These are phyloP conservation scores for Lutraria rhynchaena DNA, from an alignment of 1,140 invertebrate species.

Conservation along the genomic window DNA sequence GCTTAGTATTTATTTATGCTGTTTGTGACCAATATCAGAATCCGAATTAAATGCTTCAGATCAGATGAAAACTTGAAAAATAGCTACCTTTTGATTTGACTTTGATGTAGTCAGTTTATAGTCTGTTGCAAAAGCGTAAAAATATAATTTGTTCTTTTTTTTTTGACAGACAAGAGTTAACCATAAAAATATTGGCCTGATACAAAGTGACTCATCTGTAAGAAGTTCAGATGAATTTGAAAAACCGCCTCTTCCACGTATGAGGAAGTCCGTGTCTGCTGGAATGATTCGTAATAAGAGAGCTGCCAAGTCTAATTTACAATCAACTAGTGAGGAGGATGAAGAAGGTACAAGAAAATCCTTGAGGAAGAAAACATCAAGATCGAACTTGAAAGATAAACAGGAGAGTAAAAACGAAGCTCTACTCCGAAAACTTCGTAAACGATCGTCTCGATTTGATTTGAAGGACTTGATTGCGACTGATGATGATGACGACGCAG, in stretches of 20 bases:
- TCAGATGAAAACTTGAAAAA: too few relatives aligned
- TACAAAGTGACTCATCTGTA: slow-evolving; percentile 28
- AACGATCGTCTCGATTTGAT: slow-evolving; percentile 31
- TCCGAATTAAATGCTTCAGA: too few relatives aligned
- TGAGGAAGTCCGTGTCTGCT: slow-evolving; percentile 46
- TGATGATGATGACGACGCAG: background rate
- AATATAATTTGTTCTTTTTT: too few relatives aligned
- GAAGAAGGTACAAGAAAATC: slow-evolving; percentile 10
- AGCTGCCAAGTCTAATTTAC: background rate
- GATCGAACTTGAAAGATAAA: slow-evolving; percentile 17
- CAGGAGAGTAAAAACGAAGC: background rate
- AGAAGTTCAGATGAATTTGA: slow-evolving; percentile 68
- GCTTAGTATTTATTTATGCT: too few relatives aligned
- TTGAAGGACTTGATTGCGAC: slow-evolving; percentile 1
- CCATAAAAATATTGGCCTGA: too few relatives aligned
- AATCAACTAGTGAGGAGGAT: background rate
- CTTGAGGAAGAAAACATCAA: slow-evolving; percentile 26
- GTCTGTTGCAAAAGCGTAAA: too few relatives aligned
- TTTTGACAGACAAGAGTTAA: too few relatives aligned
- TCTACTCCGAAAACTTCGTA: background rate
- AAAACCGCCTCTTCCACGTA: slow-evolving; percentile 19
- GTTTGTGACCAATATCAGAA: too few relatives aligned
- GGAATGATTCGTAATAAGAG: slow-evolving; percentile 18
- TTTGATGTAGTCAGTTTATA: too few relatives aligned
- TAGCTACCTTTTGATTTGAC: too few relatives aligned